Base-by-base conservation (phyloP, 2,888 invertebrate species). In the Seira musarum region DNA sequence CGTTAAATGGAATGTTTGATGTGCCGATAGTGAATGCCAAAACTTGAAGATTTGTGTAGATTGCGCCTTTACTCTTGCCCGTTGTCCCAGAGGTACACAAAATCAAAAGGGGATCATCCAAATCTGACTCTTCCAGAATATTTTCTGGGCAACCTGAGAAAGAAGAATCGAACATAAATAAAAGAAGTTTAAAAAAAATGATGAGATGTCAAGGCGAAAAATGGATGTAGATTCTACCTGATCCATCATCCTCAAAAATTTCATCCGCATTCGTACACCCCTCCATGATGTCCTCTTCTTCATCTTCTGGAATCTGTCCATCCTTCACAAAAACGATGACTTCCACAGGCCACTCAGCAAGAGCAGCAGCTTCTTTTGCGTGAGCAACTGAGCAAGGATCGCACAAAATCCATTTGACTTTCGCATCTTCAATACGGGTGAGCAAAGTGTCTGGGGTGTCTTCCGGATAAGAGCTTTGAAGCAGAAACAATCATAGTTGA, bases 71-170 rank as follows among this genome's bases (percentile, higher is more conserved):
- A 65, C 82, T 82, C 53, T 81, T 82, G 2, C 86, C 86, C 1
- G 86, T 85, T 0, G 86, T 86, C 15, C 86, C 86, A 74, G 80
- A 79, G 1, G 86, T 86, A 67, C 85, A 84, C 17, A 86, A 66
- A 46, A 86, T 81, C 0, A 86, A 46, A 10, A 83, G 72, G 1
- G 86, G 86, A 67, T 86, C 86, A 71, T 84, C 83, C 72, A 85
- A 65, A 30, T 82, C 82, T 19, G 78, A 61, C 13, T 83, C 79
- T 13, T 73, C 82, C 3, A 70, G 22, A 70, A 67, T n/a, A 17
- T 60, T 69, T 49, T 73, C 72, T 2, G 83, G 81, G 61, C 83
- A 81, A 22, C 46, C 83, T 81, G n/a, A n/a, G n/a, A n/a, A n/a
- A n/a, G n/a, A n/a, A n/a, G n/a, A n/a, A n/a, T n/a, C n/a, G n/a